Percentiles rank a stretch among this genome's conserved stretches.
Evolutionary conservation across 2,888 invertebrate genomes (phyloP).

Genomic region (Ormyrus labotus): DNA sequence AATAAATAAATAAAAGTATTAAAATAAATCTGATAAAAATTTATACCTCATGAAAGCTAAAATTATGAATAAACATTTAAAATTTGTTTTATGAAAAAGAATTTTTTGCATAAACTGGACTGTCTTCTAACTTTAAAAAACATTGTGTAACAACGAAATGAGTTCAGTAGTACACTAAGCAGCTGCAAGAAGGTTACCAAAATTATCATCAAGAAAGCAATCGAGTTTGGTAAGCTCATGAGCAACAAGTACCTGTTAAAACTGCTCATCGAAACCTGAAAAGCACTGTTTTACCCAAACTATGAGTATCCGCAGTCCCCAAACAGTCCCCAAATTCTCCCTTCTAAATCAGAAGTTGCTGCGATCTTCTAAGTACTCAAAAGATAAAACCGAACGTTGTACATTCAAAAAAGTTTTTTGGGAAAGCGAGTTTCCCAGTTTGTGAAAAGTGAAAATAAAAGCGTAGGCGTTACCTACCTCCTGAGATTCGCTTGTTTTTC

Average conservation of each 20-base stretch:
- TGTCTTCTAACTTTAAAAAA: not conserved
- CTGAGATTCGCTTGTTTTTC: constrained; percentile 17
- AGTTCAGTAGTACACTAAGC: no score
- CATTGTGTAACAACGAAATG: not conserved
- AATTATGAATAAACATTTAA: no score
- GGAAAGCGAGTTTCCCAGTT: constrained; percentile 1
- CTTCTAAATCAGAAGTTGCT: not conserved
- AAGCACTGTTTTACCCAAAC: no score
- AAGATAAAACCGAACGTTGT: no score
- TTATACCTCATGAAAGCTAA: not conserved
- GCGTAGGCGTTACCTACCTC: constrained; percentile 37
- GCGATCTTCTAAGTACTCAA: not conserved
- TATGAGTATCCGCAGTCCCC: not conserved
- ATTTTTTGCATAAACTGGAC: not conserved
- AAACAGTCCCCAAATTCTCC: not conserved
- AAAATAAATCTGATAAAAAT: not conserved
- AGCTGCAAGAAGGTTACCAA: not conserved
- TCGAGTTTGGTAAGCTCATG: not conserved
- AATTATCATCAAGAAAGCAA: not conserved
- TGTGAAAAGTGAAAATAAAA: constrained; percentile 13
- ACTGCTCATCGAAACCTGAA: not conserved
- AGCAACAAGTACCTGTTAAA: constrained; percentile 40
- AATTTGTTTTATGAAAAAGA: no score
- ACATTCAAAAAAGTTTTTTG: not conserved
- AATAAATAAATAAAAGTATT: not conserved